Evolutionary conservation across 2,888 invertebrate species (phyloP), one percentile per base, ranked within the genome.

Genomic region (Phania funesta): DNA sequence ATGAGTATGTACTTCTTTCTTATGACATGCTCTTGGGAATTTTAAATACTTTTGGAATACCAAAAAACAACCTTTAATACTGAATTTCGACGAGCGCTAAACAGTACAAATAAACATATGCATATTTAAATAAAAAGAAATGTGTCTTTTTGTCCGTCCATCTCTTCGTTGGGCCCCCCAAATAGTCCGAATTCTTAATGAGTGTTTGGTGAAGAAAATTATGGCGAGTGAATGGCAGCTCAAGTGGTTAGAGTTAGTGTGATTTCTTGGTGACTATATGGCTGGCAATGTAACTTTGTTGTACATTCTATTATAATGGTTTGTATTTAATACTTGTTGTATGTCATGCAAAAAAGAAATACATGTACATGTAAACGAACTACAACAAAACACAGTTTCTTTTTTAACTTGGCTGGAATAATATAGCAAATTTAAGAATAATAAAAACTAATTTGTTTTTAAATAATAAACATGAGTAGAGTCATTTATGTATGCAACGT

Each of bases 181-280:
- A 75, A 78, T 64, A 75, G 82, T 60, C 24, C 22, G 32, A 26
- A 18, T 35, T 29, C 50, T 48, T 32, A 24, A 62, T 62, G n/a
- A 38, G n/a, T n/a, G n/a, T n/a, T n/a, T n/a, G n/a, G 38, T n/a
- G 52, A 26, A 22, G 4, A 56, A 71, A 71, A 29, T 41, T 60
- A 60, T 60, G 44, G 70, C 60, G 56, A 35, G 20, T 62, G 52
- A 67, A 41, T 46, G 18, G 18, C 16, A 48, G 16, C 32, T 54
- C 26, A 56, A 62, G 50, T 73, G 73, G 26, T 52, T 13, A 32
- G 2, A 32, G 46, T 24, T 58, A 35, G 62, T 75, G 78, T 70
- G 52, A 78, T 60, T 70, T 82, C 73, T 75, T 78, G 82, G 82
- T 82, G 82, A 82, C 82, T 65, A 16, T 65, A 65, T 78, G 82